Evolutionary conservation across 2,113 vertebrate genomes (phyloP).

Genomic region (Pseudopipra pipra): DNA sequence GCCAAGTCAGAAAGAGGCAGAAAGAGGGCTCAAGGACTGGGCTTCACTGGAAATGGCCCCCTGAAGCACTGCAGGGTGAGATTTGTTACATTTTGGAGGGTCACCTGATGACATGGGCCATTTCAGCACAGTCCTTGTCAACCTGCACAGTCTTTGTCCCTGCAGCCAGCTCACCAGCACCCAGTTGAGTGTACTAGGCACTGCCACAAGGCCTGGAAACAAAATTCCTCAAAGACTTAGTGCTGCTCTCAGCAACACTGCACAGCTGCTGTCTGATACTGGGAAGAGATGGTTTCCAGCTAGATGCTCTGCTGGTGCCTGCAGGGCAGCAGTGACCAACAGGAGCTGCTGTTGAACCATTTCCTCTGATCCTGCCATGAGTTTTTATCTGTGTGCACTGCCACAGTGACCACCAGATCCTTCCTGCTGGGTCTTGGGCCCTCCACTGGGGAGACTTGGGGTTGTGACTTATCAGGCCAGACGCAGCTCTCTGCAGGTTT

Average conservation of each 20-base stretch:
- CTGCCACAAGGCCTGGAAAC: background rate
- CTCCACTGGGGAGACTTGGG: accelerated
- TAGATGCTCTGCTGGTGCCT: background rate
- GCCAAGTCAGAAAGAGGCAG: background rate
- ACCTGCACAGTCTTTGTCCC: background rate
- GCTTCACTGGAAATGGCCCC: background rate
- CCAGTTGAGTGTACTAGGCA: accelerated
- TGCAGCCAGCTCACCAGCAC: background rate
- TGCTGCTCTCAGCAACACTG: background rate
- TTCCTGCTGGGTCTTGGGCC: background rate
- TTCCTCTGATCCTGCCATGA: background rate
- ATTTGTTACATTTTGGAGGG: background rate
- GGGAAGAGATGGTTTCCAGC: background rate
- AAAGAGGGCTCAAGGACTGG: background rate
- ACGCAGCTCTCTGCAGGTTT: background rate
- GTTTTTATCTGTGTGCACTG: accelerated
- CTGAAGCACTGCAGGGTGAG: accelerated
- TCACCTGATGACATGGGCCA: accelerated
- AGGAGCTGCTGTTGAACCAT: background rate
- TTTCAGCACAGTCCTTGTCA: background rate
- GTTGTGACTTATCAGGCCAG: background rate
- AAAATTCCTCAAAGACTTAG: background rate
- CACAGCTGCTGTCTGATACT: background rate
- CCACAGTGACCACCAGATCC: background rate
- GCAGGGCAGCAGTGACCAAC: background rate